Evolutionary conservation across 1,140 invertebrate species (phyloP).

Genomic region (Arctopsyche grandis): DNA sequence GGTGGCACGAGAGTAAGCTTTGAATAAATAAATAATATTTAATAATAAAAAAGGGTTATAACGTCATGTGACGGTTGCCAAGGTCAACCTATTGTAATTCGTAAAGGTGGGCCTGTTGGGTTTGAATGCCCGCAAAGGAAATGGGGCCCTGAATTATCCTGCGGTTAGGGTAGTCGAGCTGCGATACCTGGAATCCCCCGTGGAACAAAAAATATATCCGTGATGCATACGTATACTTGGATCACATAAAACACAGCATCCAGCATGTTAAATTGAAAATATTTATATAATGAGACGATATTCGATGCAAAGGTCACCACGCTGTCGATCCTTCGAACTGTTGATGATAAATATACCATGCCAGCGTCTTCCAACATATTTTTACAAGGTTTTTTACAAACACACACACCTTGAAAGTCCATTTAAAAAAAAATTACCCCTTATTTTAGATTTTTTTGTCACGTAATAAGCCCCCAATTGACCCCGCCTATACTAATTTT

Average conservation of each 20-base stretch:
- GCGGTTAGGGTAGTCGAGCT: conserved; percentile 25
- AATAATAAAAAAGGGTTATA: conserved; percentile 29
- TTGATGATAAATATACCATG: too few relatives aligned
- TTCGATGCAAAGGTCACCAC: not conserved
- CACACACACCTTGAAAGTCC: too few relatives aligned
- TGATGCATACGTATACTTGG: too few relatives aligned
- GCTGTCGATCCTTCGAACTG: too few relatives aligned
- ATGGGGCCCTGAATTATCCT: conserved; percentile 30
- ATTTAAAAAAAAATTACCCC: too few relatives aligned
- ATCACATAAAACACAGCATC: too few relatives aligned
- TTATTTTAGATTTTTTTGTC: too few relatives aligned
- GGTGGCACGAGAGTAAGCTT: not conserved
- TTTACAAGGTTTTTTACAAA: too few relatives aligned
- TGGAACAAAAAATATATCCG: conserved; percentile 12
- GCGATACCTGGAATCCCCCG: conserved; percentile 13
- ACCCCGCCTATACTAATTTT: too few relatives aligned
- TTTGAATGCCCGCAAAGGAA: conserved; percentile 33
- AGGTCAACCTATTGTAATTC: conserved; percentile 29
- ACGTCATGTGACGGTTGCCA: conserved; percentile 26
- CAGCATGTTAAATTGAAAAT: not conserved
- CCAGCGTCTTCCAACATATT: too few relatives aligned
- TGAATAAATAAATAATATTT: not conserved
- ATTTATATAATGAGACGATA: not conserved
- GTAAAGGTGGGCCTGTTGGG: conserved; percentile 14
- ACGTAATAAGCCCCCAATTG: too few relatives aligned